Base-by-base conservation (phyloP, 1,140 invertebrate genomes). In the Saccostrea echinata region DNA sequence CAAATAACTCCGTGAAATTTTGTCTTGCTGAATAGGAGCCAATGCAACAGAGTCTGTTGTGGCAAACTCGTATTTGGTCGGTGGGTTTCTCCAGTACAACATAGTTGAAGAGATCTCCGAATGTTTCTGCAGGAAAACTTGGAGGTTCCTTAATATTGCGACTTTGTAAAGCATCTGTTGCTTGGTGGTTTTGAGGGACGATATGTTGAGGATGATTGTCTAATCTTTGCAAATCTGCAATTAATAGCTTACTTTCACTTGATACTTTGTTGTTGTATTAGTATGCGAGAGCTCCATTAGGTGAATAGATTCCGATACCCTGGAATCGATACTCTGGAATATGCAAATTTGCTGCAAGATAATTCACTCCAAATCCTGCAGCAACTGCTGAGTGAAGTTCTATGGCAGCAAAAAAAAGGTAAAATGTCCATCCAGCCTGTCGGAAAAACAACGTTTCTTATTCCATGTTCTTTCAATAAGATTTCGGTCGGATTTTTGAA, bases 361-460 rank as follows among this genome's bases (percentile, higher is more conserved):
- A 92, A 90, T 96, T 97, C 0, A 96, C 95, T 12, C 96, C 92
- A 33, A 96, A 94, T 0, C 94, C 93, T 16, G 94, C 94, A 0
- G 96, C 94, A 95, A 96, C 97, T 4, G 95, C 95, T 1, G 94
- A 93, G 89, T 96, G 96, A 18, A 94, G 95, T 90, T 96, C 94
- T 85, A 95, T 90, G 4, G 95, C 94, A 89, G 93, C 76, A 8
- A 97, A 94, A 91, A n/a, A 97, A 97, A 0, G 97, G 97, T 4
- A 96, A 90, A 89, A 97, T 96, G 8, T 97, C 96, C 91, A 96
- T 96, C 97, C 97, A 98, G 84, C 96, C 96, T 0, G 97, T 96
- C 0, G 97, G 95, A 90, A 96, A 97, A 0, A 97, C 94, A 68
- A 98, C 96, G 92, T 98, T 97, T 4, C 95, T 96, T 0, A 98